A percentile compares a stretch with the other conserved stretches of the same genome.
phyloP scores from a whole-genome alignment of 2,113 vertebrate genomes.

The Herpetotheres cachinnans region DNA sequence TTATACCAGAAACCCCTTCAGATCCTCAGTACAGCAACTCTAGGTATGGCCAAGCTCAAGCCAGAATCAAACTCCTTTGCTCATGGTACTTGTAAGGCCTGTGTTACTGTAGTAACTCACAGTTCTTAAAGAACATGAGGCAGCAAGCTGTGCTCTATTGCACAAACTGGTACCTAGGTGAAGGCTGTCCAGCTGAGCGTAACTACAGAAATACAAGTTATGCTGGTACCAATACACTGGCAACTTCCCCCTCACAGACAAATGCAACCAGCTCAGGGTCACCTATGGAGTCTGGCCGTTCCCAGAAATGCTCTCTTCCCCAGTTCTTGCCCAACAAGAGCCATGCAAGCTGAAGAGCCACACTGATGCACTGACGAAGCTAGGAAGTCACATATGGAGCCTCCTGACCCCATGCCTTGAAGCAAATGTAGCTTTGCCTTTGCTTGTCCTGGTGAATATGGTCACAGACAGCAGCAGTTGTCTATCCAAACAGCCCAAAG shows the following conservation, averaged over 20 bases:
- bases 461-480: not conserved
- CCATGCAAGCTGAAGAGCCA: not conserved
- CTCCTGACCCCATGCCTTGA: not conserved
- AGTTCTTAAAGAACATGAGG: not conserved
- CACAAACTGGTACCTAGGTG: too few species aligned
- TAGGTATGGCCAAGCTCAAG: not conserved
- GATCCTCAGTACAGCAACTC: not conserved
- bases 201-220: not conserved
- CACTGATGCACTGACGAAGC: not conserved
- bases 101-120: not conserved
- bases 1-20: not conserved
- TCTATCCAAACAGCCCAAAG: not conserved
- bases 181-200: rapidly evolving
- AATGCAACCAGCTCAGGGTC: not conserved
- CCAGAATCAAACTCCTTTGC: not conserved
- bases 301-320: not conserved
- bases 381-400: not conserved
- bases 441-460: not conserved
- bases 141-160: not conserved
- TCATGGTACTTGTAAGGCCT: not conserved
- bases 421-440: not conserved
- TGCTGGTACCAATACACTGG: rapidly evolving
- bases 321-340: not conserved
- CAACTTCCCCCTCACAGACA: not conserved
- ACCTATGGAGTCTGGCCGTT: not conserved